Evolutionary conservation across 2,797 vertebrate species (phyloP), one percentile per base, ranked within the genome.

Genomic region (Diglossa cyanea): DNA sequence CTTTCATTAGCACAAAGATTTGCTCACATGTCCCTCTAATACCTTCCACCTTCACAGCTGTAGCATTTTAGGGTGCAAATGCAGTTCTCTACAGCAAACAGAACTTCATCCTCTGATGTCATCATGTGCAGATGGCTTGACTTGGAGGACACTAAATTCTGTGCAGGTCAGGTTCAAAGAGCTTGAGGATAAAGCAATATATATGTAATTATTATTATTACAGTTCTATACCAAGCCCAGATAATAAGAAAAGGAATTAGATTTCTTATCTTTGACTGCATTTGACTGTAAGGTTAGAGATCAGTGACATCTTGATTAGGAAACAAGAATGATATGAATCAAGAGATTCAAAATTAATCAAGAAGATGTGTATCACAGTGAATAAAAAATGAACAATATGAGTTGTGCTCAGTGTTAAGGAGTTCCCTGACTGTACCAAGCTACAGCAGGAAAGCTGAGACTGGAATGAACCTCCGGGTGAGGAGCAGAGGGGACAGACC

Each of bases 271-370:
- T 80, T 93, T 13, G 3, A 20, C 48, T 67, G 45, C 50, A 72
- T 96, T 93, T 88, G 42, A 75, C 76, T 78, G 55, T 47, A 60
- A 58, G 72, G 68, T 90, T 86, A 86, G 66, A 94, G 73, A 90
- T 72, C 55, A 83, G 62, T 1, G 3, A 75, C 58, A 72, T 58
- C 76, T 72, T 75, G 85, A 94, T 86, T 86, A 93, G 54, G 82
- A 94, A 94, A 88, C 57, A 78, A 88, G 72, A 79, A 74, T 30
- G 2, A 83, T 33, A 54, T n/a, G 70, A 93, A 74, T 86, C 61
- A 86, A 86, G 75, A 90, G 65, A 88, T 82, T 86, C 81, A 88
- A 65, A 91, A 88, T 80, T 15, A 94, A 81, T 94, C 76, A 80
- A 75, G 75, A 40, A 54, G 3, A 80, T 33, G 28, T 68, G 75